A percentile compares a stretch with the other conserved stretches of the same genome.
phyloP scores from a whole-genome alignment of 2,113 vertebrate genomes.

The Trematomus loennbergii region DNA sequence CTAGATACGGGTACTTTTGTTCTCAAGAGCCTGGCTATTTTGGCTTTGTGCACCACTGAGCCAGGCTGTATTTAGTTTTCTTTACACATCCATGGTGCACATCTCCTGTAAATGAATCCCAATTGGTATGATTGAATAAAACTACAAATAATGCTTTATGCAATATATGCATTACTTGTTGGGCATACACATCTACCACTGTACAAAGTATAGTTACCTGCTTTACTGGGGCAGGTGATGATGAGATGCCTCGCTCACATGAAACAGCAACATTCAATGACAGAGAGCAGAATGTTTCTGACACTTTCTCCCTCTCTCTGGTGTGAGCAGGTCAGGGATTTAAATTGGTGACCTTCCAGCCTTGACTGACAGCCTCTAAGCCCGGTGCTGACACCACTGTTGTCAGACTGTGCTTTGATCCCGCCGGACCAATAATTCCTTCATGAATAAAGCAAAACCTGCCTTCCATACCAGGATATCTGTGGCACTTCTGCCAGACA shows the following conservation, averaged over 20 bases:
- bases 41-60: no score
- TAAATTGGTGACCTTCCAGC: conserved; percentile 38
- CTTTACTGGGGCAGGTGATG: not conserved
- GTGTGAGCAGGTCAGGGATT: conserved; percentile 31
- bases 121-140: no score
- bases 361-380: conserved; percentile 44
- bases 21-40: no score
- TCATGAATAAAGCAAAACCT: conserved; percentile 43
- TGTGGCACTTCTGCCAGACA: not conserved
- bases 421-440: not conserved
- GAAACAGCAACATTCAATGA: not conserved
- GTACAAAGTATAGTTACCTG: not conserved
- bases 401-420: conserved; percentile 52
- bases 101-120: no score
- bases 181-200: no score
- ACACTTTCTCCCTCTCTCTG: not conserved
- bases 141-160: no score
- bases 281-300: not conserved
- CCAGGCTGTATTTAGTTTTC: no score
- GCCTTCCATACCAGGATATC: not conserved
- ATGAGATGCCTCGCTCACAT: not conserved
- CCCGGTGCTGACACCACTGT: conserved; percentile 43
- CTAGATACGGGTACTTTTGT: no score
- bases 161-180: no score
- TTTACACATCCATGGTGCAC: no score